A percentile compares a stretch with the other conserved stretches of the same genome.
Evolutionary conservation across 2,113 vertebrate species (phyloP).

Genomic region (Oncorhynchus keta): DNA sequence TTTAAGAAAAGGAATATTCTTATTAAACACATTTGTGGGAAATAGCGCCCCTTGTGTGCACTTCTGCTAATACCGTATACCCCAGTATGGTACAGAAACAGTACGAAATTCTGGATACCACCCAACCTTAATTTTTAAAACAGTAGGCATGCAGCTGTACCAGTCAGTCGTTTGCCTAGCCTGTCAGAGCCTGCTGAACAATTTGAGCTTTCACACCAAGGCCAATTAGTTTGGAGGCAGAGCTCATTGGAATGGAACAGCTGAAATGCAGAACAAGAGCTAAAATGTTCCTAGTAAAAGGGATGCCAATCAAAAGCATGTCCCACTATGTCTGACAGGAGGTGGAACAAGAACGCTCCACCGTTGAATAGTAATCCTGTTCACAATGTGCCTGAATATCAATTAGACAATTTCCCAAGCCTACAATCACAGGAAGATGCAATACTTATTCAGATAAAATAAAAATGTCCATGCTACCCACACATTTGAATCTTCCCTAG

Average conservation of each 20-base stretch:
- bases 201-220: conserved; percentile 58
- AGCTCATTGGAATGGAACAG: conserved; percentile 65
- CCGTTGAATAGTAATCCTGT: conserved; percentile 30
- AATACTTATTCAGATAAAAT: background rate
- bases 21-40: no score
- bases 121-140: conserved; percentile 33
- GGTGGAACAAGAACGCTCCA: conserved; percentile 44
- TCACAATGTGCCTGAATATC: conserved; percentile 15
- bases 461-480: background rate
- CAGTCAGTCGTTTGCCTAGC: conserved; percentile 46
- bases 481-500: background rate
- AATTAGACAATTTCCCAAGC: conserved; percentile 5
- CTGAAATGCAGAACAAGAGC: conserved; percentile 43
- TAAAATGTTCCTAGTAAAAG: conserved; percentile 49
- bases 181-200: conserved; percentile 57
- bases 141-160: conserved; percentile 40
- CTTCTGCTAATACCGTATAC: no score
- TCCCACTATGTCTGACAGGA: conserved; percentile 32
- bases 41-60: no score
- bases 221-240: conserved; percentile 70
- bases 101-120: no score
- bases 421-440: background rate
- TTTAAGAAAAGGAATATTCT: no score
- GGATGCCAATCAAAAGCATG: conserved; percentile 60
- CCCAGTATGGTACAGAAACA: no score